phyloP scores from a whole-genome alignment of 2,888 invertebrate species.

The Acleris cristana region DNA sequence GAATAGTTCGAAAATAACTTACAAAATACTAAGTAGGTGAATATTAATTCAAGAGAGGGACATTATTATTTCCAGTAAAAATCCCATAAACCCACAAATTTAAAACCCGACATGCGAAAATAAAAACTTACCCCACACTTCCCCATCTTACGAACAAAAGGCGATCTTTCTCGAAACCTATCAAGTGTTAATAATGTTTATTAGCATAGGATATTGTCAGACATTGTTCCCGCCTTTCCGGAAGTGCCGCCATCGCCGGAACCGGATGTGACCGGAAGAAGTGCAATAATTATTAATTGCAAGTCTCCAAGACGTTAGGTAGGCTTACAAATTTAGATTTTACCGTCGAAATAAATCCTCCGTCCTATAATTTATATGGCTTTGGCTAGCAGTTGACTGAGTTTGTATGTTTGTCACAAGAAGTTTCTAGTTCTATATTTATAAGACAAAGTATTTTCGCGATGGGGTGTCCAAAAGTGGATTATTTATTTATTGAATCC shows the following conservation, averaged over 20 bases:
- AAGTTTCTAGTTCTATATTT: constrained; percentile 11
- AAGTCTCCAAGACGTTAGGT: constrained; percentile 55
- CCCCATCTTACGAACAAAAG: constrained; percentile 25
- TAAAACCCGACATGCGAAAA: no score
- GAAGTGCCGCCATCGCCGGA: constrained; percentile 65
- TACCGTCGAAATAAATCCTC: neutral
- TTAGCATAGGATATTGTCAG: constrained; percentile 57
- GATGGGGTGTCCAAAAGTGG: constrained; percentile 26
- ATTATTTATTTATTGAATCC: constrained; percentile 27
- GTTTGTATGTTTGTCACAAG: constrained; percentile 1
- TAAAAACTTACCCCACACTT: constrained; percentile 9
- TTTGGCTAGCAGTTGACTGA: neutral
- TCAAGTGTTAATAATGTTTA: constrained; percentile 58
- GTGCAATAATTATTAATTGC: constrained; percentile 82
- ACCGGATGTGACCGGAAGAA: constrained; percentile 66
- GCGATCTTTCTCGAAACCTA: constrained; percentile 28
- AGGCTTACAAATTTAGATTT: constrained; percentile 20
- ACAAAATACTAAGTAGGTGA: no score
- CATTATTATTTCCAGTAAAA: no score
- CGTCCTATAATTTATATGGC: neutral
- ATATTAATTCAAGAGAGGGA: no score
- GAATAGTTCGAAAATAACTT: no score
- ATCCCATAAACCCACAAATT: no score
- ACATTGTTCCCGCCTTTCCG: constrained; percentile 54
- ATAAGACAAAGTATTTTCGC: constrained; percentile 31